Evolutionary conservation across 2,888 invertebrate genomes (phyloP), one percentile per base, ranked within the genome.

Genomic region (Synergus umbraculus): DNA sequence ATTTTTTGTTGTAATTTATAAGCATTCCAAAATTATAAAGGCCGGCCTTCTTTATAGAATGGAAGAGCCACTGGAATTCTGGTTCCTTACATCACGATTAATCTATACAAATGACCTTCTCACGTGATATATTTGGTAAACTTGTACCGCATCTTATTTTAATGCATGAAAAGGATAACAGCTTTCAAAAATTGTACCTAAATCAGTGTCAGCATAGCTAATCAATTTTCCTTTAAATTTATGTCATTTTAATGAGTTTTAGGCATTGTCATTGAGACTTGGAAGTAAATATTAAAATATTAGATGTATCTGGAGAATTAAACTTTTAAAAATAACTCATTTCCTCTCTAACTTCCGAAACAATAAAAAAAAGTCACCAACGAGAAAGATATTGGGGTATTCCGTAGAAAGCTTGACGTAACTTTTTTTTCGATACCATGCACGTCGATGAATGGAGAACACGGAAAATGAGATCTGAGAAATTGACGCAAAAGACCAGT

Each of bases 341-440:
- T 67, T 49, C 22, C 29, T 49, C 46, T 46, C 22, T 29, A 13
- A 22, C 69, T 22, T 69, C 8, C 15, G 49, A 69, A 46, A 69
- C 13, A 49, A 9, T 7, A 69, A 46, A 46, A 13, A 18, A n/a
- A 44, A 67, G 44, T 43, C 22, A 13, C 13, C 15, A 73, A 73
- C 29, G 49, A 9, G 49, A 69, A 69, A 69, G 29, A 49, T 49
- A 54, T 69, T 73, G 29, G 29, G 29, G 54, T 54, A 49, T 46
- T 29, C 22, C 69, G n/a, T 67, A 13, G 29, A 67, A 67, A 67
- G 44, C 29, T 73, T 73, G 54, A 73, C 73, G 73, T 49, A 73
- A 73, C 37, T 49, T 49, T 73, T 73, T 67, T 73, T 54, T 37
- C 37, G 0, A 37, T 22, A 49, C 37, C 37, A 29, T 29, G 22